A percentile compares a stretch with the other conserved stretches of the same genome.
Evolutionary conservation across 2,888 invertebrate genomes (phyloP).

Genomic region (Aleiodes leptofemur): DNA sequence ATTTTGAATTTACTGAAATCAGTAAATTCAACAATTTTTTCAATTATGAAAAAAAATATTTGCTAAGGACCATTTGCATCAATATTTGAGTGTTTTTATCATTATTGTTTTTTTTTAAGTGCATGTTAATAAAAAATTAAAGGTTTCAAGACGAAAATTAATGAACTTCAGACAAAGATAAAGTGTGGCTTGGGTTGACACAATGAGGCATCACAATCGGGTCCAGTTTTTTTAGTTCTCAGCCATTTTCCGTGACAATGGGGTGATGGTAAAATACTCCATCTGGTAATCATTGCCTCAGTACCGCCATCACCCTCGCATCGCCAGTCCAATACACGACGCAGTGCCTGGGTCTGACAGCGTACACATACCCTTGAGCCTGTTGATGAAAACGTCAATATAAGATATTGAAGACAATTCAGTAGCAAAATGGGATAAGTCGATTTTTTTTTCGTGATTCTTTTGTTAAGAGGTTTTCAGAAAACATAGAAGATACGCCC

Average conservation of each 20-base stretch:
- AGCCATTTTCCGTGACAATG: slow-evolving; percentile 94
- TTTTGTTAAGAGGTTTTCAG: neutral
- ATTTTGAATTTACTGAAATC: too few relatives aligned
- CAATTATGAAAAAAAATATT: too few relatives aligned
- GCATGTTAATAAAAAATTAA: neutral
- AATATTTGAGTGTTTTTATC: too few relatives aligned
- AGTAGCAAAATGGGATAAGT: too few relatives aligned
- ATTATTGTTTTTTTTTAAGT: too few relatives aligned
- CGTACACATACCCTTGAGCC: slow-evolving; percentile 87
- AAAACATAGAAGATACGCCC: too few relatives aligned
- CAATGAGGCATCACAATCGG: slow-evolving; percentile 64
- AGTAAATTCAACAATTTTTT: neutral
- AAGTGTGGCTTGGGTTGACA: slow-evolving; percentile 68
- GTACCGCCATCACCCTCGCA: slow-evolving; percentile 89
- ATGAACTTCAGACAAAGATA: slow-evolving; percentile 64
- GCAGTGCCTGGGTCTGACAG: slow-evolving; percentile 89
- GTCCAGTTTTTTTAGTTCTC: slow-evolving; percentile 76
- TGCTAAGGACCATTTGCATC: too few relatives aligned
- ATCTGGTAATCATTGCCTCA: slow-evolving; percentile 81
- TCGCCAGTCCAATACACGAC: slow-evolving; percentile 84
- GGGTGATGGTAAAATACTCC: slow-evolving; percentile 89
- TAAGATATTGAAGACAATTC: neutral
- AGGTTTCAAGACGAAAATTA: neutral
- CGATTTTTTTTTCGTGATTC: too few relatives aligned
- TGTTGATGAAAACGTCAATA: slow-evolving; percentile 66